Percentiles rank a stretch among this genome's conserved stretches.
Evolutionary conservation across 2,888 invertebrate species (phyloP).

Genomic region (Crematogaster levior): DNA sequence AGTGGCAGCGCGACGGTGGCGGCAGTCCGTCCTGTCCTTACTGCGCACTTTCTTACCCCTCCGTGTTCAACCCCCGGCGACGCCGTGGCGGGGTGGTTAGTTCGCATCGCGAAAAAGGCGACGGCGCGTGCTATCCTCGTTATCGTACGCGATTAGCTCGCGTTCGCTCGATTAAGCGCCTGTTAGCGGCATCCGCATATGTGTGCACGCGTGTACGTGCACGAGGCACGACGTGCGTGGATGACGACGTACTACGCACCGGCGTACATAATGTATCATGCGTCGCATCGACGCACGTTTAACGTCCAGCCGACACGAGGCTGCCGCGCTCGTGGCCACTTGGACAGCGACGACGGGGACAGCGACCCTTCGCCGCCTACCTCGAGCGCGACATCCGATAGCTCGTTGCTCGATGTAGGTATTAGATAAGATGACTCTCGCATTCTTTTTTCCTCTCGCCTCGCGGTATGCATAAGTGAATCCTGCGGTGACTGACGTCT

Average conservation of each 20-base stretch:
- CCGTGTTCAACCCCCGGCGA: slow-evolving; percentile 73
- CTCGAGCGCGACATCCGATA: slow-evolving; percentile 36
- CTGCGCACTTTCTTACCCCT: slow-evolving; percentile 83
- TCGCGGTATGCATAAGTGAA: not conserved
- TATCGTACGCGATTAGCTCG: slow-evolving; percentile 34
- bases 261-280: slow-evolving; percentile 22
- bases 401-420: slow-evolving; percentile 44
- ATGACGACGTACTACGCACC: slow-evolving; percentile 23
- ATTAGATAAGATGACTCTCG: slow-evolving; percentile 33
- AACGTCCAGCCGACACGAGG: slow-evolving; percentile 53
- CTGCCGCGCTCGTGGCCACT: slow-evolving; percentile 24
- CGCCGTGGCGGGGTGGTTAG: slow-evolving; percentile 64
- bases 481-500: not conserved
- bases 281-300: slow-evolving; percentile 21
- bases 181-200: slow-evolving; percentile 45
- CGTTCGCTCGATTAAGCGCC: slow-evolving; percentile 41
- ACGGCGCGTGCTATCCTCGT: slow-evolving; percentile 71
- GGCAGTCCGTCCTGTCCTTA: slow-evolving; percentile 78
- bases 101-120: slow-evolving; percentile 76
- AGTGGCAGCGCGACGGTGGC: not conserved
- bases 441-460: not conserved
- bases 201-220: slow-evolving; percentile 18
- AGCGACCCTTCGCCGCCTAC: slow-evolving; percentile 50
- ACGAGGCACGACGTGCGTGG: slow-evolving; percentile 10
- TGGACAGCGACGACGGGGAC: slow-evolving; percentile 45